Base-by-base conservation (phyloP, 2,797 vertebrate species). In the Phataginus tricuspis region DNA sequence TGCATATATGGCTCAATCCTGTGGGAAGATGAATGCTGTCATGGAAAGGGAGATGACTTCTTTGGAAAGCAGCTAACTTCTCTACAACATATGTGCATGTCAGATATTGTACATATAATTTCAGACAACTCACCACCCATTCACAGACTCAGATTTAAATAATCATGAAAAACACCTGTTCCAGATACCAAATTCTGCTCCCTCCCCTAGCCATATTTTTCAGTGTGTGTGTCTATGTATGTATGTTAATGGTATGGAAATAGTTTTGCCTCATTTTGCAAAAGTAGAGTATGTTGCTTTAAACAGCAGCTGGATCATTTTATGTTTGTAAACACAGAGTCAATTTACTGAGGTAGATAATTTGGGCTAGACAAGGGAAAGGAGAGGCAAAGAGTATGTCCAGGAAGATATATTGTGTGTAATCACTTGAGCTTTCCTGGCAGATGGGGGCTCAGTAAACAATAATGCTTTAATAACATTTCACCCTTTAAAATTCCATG, bases 231-330 rank as follows among this genome's bases (percentile, higher is more conserved):
- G 31, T 45, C 8, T 61, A 8, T 31, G 23, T 59, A 11, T 63
- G 5, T 19, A 7, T 74, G 27, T 53, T 78, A 83, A 71, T 64
- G 21, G 21, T 55, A 12, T 51, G 64, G 18, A 75, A 71, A 72
- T 88, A 7, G 45, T 74, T 90, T 92, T 86, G 29, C 25, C 10
- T 95, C 27, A 85, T 55, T 97, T 94, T 91, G 15, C 12, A 90
- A 55, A 87, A 68, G 49, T 78, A 57, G 4, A 61, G 14, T 49
- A 61, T 45, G 12, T 87, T 95, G 18, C 23, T 89, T 86, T 90
- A 94, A 95, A 74, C 13, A 68, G 55, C 66, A 95, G 31, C 51
- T 87, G 34, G 72, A 78, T 85, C 37, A 86, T 86, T 96, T 92
- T 88, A 57, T 91, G 25, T 86, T 34, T 68, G 45, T 85, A 87